Conservation (phyloP, 2,113 vertebrate genomes). For the Lasiurus cinereus region DNA sequence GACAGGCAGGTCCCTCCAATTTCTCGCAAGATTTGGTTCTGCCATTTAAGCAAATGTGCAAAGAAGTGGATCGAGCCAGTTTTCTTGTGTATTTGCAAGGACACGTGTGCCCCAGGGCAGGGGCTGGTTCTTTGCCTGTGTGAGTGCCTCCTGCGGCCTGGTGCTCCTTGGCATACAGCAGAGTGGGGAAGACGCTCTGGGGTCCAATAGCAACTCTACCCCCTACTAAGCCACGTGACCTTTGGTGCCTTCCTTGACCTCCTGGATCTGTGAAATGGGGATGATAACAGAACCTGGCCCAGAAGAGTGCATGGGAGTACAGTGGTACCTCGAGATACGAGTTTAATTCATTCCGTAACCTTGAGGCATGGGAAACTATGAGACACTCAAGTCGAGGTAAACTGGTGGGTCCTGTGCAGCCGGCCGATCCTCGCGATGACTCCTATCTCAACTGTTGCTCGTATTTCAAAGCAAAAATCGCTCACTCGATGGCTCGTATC, state of each 20-base stretch:
- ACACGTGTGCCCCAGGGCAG: background rate
- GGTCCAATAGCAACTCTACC: background rate
- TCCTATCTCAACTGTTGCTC: too few relatives aligned
- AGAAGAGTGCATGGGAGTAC: background rate
- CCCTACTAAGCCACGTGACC: background rate
- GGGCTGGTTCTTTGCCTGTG: background rate
- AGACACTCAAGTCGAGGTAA: too few relatives aligned
- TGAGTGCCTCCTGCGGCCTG: background rate
- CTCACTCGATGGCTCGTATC: too few relatives aligned
- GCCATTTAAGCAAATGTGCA: background rate
- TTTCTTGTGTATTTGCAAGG: background rate
- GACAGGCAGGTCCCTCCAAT: slow-evolving; percentile 49
- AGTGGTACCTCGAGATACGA: too few relatives aligned
- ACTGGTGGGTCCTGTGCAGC: too few relatives aligned
- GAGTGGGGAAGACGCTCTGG: background rate
- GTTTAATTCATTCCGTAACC: too few relatives aligned
- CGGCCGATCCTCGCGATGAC: too few relatives aligned
- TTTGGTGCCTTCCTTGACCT: background rate
- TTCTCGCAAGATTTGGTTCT: slow-evolving; percentile 51
- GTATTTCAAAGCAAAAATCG: too few relatives aligned
- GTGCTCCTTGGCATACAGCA: background rate
- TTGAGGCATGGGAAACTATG: too few relatives aligned
- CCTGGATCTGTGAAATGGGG: background rate
- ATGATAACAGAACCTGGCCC: background rate
- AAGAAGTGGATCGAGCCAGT: background rate